Conservation (phyloP, 2,113 vertebrate genomes). For the Myrmophylax atrothorax region DNA sequence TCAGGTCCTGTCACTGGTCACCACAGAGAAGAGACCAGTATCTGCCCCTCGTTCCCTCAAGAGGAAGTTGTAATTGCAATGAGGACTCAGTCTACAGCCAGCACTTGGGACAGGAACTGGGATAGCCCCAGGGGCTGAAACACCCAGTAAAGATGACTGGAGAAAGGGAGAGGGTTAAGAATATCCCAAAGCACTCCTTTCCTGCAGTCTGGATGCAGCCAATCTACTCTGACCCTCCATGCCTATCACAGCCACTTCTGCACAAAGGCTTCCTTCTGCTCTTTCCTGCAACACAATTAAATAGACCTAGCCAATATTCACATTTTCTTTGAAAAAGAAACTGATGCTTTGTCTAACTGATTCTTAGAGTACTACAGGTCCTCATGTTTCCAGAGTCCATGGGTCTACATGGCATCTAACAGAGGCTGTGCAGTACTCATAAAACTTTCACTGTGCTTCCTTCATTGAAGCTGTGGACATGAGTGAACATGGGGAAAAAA, state of each 20-base stretch:
- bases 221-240: background rate
- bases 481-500: background rate
- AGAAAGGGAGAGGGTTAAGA: background rate
- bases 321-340: background rate
- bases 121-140: too few relatives aligned
- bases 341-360: background rate
- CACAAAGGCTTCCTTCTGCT: background rate
- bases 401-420: rapidly evolving
- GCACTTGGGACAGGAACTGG: background rate
- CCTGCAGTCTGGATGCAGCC: background rate
- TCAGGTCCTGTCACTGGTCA: too few relatives aligned
- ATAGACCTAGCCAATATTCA: background rate
- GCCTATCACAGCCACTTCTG: background rate
- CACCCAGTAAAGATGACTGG: background rate
- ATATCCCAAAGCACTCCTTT: background rate
- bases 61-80: background rate
- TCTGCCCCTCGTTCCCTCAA: background rate
- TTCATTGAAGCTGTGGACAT: background rate
- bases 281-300: background rate
- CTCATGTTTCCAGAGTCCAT: background rate
- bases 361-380: background rate
- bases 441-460: background rate
- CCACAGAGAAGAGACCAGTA: background rate
- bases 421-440: too few relatives aligned
- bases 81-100: background rate